Percentiles rank a stretch among this genome's conserved stretches.
phyloP scores from a whole-genome alignment of 2,888 invertebrate species.

The Rhingia campestris region DNA sequence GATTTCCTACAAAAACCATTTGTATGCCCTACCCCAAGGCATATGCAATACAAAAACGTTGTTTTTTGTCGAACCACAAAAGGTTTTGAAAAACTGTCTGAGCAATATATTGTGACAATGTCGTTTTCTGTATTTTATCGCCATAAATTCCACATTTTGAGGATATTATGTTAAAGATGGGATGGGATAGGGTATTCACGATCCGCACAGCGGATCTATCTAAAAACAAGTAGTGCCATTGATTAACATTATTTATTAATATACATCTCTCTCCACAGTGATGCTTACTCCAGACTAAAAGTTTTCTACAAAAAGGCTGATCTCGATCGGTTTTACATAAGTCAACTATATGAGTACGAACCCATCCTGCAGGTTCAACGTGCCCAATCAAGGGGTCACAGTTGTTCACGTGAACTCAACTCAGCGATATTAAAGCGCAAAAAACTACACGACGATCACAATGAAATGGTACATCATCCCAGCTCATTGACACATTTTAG shows the following conservation, averaged over 20 bases:
- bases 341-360: slow-evolving; percentile 79
- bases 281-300: slow-evolving; percentile 78
- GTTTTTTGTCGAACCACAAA: too few relatives aligned
- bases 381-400: slow-evolving; percentile 78
- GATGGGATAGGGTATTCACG: too few relatives aligned
- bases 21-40: too few relatives aligned
- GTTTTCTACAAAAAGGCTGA: slow-evolving; percentile 78
- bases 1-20: too few relatives aligned
- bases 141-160: too few relatives aligned
- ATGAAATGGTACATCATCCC: slow-evolving; percentile 40
- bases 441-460: slow-evolving; percentile 75
- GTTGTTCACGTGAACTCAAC: slow-evolving; percentile 78
- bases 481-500: slow-evolving; percentile 29
- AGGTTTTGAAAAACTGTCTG: too few relatives aligned
- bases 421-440: slow-evolving; percentile 78
- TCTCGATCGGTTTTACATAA: slow-evolving; percentile 78
- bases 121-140: too few relatives aligned
- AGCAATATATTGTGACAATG: too few relatives aligned
- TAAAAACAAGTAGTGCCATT: too few relatives aligned
- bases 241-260: background rate
- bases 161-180: too few relatives aligned
- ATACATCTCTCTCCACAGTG: slow-evolving; percentile 65
- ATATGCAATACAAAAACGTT: too few relatives aligned
- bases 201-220: too few relatives aligned
- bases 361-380: slow-evolving; percentile 80